Evolutionary conservation across 2,888 invertebrate species (phyloP), one percentile per base, ranked within the genome.

Genomic region (Brassicogethes aeneus): DNA sequence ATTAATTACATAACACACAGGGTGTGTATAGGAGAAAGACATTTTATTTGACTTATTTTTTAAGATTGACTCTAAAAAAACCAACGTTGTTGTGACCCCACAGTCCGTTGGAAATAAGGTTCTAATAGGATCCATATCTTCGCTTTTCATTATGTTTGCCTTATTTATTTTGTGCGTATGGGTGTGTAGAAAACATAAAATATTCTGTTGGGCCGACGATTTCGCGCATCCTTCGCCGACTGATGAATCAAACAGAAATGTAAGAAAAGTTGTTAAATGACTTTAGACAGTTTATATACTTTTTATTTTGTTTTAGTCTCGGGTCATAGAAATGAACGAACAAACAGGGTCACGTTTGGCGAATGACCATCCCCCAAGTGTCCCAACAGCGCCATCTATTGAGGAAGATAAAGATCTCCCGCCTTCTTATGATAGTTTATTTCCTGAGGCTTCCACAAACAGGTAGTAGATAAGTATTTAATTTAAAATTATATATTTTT

Each of bases 361-460:
- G 3, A 37, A 8, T 10, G 32, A 5, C 2, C 32, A 34, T 10
- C 36, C 31, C 15, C 12, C 15, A 17, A 17, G 12, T 13, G 32
- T 32, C 42, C 58, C 60, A 1, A 57, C 64, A 14, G 50, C 66
- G 13, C 51, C 65, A 5, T 51, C 61, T 2, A n/a, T n/a, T n/a
- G 63, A 65, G 8, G 63, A 64, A 8, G 70, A 74, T 50, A 75
- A 75, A 52, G 75, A 75, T 60, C 57, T 74, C 41, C 75, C 75
- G 2, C 75, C 75, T 3, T 71, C 74, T 30, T 75, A 75, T 46
- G 74, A 75, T 41, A 73, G 74, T 34, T 56, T 75, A 36, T 75
- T 75, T 53, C 75, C 75, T 12, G 31, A 37, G 14, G 3, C 32
- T 13, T 10, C 32, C 8, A 8, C 32, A 8, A 8, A 32, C 32